Evolutionary conservation across 2,888 invertebrate genomes (phyloP), one percentile per base, ranked within the genome.

Genomic region (Linnaemya vulpina): DNA sequence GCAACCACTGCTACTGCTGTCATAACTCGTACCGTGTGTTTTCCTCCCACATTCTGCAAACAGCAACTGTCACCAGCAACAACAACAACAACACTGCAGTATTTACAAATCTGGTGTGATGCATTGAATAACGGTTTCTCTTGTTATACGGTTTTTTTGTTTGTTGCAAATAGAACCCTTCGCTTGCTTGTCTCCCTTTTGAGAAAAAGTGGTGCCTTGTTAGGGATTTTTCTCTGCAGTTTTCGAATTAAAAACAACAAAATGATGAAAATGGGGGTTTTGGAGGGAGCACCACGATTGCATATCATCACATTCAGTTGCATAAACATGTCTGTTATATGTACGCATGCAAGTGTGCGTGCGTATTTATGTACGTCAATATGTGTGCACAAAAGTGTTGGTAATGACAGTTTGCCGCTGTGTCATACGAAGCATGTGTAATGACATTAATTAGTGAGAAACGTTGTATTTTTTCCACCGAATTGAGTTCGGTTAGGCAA

Each of bases 401-500:
- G 77, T 85, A 86, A 87, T 87, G 87, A 87, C 87, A 88, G 86
- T 87, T 87, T 87, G 87, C 87, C 86, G 88, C 88, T 88, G 82
- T 87, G 87, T 87, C 89, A 88, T 89, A 88, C 89, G 89, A 88
- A 90, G 89, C 90, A 89, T 90, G 89, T 90, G 90, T 91, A 92
- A 92, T 92, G 92, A 91, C 91, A 91, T 92, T 91, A 92, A 92
- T 92, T 92, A 92, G 92, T 92, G 91, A 90, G 88, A 89, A 86
- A 74, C 58, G 76, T 51, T 73, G 71, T 74, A 20, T 43, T 60
- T 43, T 53, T 71, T 55, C 46, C 10, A 55, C 46, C 73, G 11
- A 46, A 55, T 35, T 63, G 71, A 43, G 46, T 71, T 83, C 15
- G 30, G n/a, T 51, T 67, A 67, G 17, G 17, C 51, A 71, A 68